These are phyloP conservation scores for Tylochromis polylepis DNA, from an alignment of 2,113 vertebrate genomes.

Conservation along the genomic window DNA sequence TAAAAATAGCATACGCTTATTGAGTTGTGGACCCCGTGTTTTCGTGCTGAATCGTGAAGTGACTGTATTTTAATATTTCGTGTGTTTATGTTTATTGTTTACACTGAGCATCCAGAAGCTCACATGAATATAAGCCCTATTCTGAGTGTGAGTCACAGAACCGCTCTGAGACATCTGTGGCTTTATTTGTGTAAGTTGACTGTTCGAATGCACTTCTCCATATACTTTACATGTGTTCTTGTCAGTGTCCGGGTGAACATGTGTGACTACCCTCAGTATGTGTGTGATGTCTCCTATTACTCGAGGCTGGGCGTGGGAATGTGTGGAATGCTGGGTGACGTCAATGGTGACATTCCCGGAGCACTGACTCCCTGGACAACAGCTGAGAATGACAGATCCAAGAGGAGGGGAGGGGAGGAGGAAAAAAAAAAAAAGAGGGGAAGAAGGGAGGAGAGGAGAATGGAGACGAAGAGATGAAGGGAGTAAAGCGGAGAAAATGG, in stretches of 20 bases:
- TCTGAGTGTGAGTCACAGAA: background rate
- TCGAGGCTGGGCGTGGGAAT: slow-evolving; percentile 63
- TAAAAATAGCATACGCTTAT: background rate
- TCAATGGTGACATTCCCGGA: slow-evolving; percentile 78
- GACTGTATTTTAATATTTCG: background rate
- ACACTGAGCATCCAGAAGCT: background rate
- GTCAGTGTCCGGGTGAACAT: background rate
- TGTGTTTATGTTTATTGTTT: background rate
- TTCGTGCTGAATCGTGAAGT: background rate
- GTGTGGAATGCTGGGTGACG: slow-evolving; percentile 74
- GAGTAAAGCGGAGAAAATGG: background rate
- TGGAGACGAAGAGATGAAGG: background rate
- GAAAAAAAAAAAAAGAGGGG: too few relatives aligned
- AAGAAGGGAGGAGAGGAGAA: background rate
- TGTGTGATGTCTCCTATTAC: slow-evolving; percentile 57
- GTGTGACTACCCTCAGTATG: background rate
- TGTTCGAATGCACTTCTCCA: background rate
- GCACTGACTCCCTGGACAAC: slow-evolving; percentile 63
- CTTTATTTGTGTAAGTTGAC: background rate
- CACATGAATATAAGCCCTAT: background rate
- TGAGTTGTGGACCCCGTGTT: background rate
- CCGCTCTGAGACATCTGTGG: background rate
- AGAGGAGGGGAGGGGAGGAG: background rate
- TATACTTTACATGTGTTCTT: background rate
- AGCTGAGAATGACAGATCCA: slow-evolving; percentile 70